Evolutionary conservation across 2,888 invertebrate genomes (phyloP).

Genomic region (Cheilosia variabilis): DNA sequence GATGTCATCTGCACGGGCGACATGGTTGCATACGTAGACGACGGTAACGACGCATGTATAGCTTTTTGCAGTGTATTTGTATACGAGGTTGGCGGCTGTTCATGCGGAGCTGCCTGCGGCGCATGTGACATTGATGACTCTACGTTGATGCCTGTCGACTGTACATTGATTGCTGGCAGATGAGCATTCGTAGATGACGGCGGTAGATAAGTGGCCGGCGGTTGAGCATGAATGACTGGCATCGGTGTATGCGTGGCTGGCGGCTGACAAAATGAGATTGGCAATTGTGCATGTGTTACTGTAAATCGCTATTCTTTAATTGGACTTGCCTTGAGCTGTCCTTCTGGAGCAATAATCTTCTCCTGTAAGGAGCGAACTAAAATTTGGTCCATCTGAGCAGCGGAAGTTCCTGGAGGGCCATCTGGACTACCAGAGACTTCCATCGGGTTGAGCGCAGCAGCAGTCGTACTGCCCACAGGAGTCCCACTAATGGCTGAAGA

Average conservation of each 20-base stretch:
- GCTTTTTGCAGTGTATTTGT: neutral
- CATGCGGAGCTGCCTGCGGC: too few species aligned
- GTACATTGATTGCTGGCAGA: neutral
- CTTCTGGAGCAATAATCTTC: too few species aligned
- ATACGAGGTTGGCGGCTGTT: neutral
- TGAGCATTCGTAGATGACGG: neutral
- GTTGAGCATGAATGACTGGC: too few species aligned
- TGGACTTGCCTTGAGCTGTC: too few species aligned
- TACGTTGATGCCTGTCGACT: neutral
- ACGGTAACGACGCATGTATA: slow-evolving; percentile 3
- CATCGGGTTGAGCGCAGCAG: neutral
- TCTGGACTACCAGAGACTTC: neutral
- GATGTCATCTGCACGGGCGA: slow-evolving; percentile 2
- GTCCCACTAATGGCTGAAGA: slow-evolving; percentile 12
- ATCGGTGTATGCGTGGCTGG: too few species aligned
- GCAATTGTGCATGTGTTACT: too few species aligned
- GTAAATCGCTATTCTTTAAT: too few species aligned
- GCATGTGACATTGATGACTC: neutral
- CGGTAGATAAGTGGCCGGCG: neutral
- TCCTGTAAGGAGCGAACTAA: too few species aligned
- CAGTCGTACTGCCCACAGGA: too few species aligned
- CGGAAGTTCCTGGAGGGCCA: too few species aligned
- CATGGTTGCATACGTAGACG: slow-evolving; percentile 4
- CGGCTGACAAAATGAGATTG: too few species aligned
- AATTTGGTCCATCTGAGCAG: too few species aligned